Evolutionary conservation across 2,888 invertebrate species (phyloP).

Genomic region (Notodonta dromedarius): DNA sequence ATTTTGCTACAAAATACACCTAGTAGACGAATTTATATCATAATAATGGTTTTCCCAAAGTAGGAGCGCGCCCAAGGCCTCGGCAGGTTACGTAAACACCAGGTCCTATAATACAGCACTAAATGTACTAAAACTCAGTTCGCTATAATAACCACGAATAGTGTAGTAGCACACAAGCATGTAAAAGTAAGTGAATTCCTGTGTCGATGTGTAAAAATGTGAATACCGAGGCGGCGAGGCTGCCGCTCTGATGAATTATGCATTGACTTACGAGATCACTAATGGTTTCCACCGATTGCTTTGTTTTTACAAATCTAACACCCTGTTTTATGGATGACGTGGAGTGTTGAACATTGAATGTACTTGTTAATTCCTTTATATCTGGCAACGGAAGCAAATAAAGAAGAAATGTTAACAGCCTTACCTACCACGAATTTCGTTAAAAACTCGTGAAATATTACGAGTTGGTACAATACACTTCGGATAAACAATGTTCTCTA

Average conservation of each 20-base stretch:
- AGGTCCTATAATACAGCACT: constrained; percentile 24
- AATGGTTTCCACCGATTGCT: constrained; percentile 36
- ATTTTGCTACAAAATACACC: too few relatives aligned
- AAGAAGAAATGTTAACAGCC: too few relatives aligned
- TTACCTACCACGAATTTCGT: too few relatives aligned
- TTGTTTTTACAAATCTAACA: constrained; percentile 27
- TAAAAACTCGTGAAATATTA: too few relatives aligned
- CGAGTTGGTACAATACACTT: too few relatives aligned
- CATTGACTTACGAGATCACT: constrained; percentile 34
- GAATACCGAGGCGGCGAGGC: constrained; percentile 26
- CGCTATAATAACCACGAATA: constrained; percentile 26
- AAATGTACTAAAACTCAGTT: constrained; percentile 16
- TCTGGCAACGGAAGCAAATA: too few relatives aligned
- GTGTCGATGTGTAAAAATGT: constrained; percentile 52
- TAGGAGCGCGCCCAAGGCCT: neutral
- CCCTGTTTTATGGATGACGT: neutral
- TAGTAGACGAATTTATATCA: too few relatives aligned
- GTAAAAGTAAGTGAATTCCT: constrained; percentile 55
- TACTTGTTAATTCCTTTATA: too few relatives aligned
- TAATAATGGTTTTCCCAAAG: too few relatives aligned
- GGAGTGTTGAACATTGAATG: neutral
- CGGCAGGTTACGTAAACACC: constrained; percentile 32
- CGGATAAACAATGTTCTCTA: neutral
- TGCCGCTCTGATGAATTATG: constrained; percentile 44
- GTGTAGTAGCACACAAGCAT: constrained; percentile 30